phyloP scores from a whole-genome alignment of 2,797 vertebrate genomes.

The Iguana delicatissima region DNA sequence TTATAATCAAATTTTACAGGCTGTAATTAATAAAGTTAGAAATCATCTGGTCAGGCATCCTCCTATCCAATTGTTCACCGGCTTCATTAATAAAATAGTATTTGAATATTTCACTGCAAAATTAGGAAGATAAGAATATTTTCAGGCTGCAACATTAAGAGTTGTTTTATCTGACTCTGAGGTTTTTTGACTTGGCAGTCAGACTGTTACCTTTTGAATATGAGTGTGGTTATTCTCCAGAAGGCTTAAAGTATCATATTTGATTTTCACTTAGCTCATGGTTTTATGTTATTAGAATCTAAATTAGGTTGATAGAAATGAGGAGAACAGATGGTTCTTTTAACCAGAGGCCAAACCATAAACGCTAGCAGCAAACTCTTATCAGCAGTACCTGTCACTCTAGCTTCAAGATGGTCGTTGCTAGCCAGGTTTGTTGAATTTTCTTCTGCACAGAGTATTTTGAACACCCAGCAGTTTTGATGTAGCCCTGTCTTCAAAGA shows the following conservation, averaged over 20 bases:
- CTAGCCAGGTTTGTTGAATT: conserved; percentile 19
- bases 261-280: conserved; percentile 65
- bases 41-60: conserved; percentile 62
- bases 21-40: conserved; percentile 62
- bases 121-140: conserved; percentile 59
- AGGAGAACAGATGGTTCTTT: conserved; percentile 73
- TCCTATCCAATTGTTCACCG: conserved; percentile 64
- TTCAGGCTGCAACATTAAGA: conserved; percentile 59
- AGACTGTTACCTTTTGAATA: conserved; percentile 55
- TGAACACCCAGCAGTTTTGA: not conserved
- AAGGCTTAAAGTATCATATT: conserved; percentile 60
- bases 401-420: conserved; percentile 23
- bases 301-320: conserved; percentile 72
- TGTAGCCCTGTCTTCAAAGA: conserved; percentile 3
- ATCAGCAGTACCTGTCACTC: conserved; percentile 59
- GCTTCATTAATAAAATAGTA: conserved; percentile 58
- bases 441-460: not conserved
- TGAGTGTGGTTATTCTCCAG: conserved; percentile 55
- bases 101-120: conserved; percentile 50
- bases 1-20: conserved; percentile 68
- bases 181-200: conserved; percentile 34
- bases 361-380: conserved; percentile 48
- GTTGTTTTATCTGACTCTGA: conserved; percentile 47
- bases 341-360: conserved; percentile 64
- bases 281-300: conserved; percentile 52